Evolutionary conservation across 2,888 invertebrate species (phyloP).

Genomic region (Siphonodentalium dalli): DNA sequence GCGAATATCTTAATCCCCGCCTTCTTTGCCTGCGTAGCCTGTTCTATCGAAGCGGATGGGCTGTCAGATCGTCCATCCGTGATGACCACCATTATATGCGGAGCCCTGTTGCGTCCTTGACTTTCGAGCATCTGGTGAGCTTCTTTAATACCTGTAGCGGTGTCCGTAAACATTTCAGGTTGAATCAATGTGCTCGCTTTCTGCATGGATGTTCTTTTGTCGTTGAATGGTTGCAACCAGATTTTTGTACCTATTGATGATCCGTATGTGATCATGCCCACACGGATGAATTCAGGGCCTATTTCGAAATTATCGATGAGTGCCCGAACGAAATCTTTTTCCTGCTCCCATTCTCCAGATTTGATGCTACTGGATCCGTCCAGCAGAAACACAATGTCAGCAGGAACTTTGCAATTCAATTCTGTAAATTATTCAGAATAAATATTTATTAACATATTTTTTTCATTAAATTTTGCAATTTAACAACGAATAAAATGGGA

Average conservation of each 20-base stretch:
- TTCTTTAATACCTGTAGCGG: constrained; percentile 33
- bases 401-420: constrained; percentile 43
- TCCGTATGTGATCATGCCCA: constrained; percentile 45
- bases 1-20: constrained; percentile 44
- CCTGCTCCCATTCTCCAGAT: constrained; percentile 40
- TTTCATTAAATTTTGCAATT: no score
- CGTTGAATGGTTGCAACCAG: constrained; percentile 37
- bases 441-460: no score
- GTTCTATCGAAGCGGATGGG: constrained; percentile 38
- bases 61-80: constrained; percentile 49
- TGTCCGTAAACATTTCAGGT: constrained; percentile 37
- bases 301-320: constrained; percentile 43
- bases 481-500: no score
- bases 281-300: constrained; percentile 33
- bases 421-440: no score
- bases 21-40: constrained; percentile 38
- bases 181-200: constrained; percentile 30
- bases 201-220: constrained; percentile 32
- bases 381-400: constrained; percentile 46
- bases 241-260: constrained; percentile 41
- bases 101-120: constrained; percentile 34
- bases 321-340: constrained; percentile 40
- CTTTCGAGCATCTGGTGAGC: constrained; percentile 30
- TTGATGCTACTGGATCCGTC: constrained; percentile 52
- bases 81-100: constrained; percentile 46